A percentile compares a stretch with the other conserved stretches of the same genome.
phyloP scores from a whole-genome alignment of 2,797 vertebrate species.

The Phalloptychus januarius region DNA sequence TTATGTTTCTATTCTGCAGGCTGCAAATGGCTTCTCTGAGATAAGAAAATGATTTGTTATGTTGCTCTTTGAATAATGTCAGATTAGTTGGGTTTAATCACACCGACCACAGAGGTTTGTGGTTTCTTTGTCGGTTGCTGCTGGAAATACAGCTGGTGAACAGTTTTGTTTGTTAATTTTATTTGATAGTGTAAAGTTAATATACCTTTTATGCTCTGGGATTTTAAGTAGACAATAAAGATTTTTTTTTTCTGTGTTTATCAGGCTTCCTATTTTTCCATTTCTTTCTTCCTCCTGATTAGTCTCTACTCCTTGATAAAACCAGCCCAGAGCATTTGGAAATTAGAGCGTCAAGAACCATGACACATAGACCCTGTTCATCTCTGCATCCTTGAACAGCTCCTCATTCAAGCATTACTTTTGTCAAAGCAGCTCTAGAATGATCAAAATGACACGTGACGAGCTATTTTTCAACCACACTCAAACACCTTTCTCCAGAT shows the following conservation, averaged over 20 bases:
- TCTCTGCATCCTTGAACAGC: slow-evolving; percentile 37
- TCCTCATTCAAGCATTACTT: slow-evolving; percentile 31
- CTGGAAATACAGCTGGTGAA: slow-evolving; percentile 1
- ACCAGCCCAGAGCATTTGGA: slow-evolving; percentile 14
- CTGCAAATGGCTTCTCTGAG: slow-evolving; percentile 1
- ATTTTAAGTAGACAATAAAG: background rate
- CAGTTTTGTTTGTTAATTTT: background rate
- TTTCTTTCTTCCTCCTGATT: slow-evolving; percentile 21
- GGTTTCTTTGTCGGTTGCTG: slow-evolving; percentile 25
- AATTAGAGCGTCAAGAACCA: slow-evolving; percentile 31
- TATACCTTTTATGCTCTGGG: background rate
- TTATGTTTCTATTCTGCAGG: background rate
- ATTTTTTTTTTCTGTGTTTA: background rate
- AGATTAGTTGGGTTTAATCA: slow-evolving; percentile 1
- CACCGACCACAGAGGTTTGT: slow-evolving; percentile 4
- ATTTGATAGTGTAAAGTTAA: background rate
- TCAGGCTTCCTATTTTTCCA: background rate
- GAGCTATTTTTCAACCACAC: slow-evolving; percentile 48
- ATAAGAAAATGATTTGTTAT: slow-evolving; percentile 1
- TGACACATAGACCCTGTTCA: slow-evolving; percentile 22
- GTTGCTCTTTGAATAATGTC: slow-evolving; percentile 4
- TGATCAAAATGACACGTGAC: slow-evolving; percentile 45
- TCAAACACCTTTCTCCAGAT: slow-evolving; percentile 20
- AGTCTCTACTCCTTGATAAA: slow-evolving; percentile 25
- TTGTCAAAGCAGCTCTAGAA: slow-evolving; percentile 33